A percentile compares a stretch with the other conserved stretches of the same genome.
Conservation (phyloP, 2,888 invertebrate genomes). For the Drosophila stalkeri region DNA sequence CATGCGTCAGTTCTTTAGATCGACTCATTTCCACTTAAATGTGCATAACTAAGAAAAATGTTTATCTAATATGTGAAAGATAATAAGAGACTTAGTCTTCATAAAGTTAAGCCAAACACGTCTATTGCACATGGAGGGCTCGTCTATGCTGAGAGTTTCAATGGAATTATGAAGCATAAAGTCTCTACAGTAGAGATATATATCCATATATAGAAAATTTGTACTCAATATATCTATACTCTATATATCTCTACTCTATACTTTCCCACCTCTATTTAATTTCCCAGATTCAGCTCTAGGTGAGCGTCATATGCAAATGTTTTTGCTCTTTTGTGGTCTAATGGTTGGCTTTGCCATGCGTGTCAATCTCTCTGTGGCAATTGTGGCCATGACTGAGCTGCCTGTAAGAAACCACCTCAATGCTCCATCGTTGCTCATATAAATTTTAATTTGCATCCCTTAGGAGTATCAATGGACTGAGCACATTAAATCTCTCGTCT, state of each 20-base stretch:
- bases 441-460: slow-evolving; percentile 61
- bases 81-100: background rate
- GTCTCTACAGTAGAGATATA: background rate
- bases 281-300: slow-evolving; percentile 86
- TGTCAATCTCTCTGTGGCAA: slow-evolving; percentile 90
- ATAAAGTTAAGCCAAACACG: background rate
- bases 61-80: background rate
- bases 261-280: too few relatives aligned
- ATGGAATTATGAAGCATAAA: background rate
- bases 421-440: fast-evolving
- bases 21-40: slow-evolving; percentile 1
- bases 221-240: background rate
- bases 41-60: background rate
- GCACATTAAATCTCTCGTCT: slow-evolving; percentile 86
- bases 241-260: background rate
- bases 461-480: slow-evolving; percentile 88
- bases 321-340: slow-evolving; percentile 88
- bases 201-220: too few relatives aligned
- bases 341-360: slow-evolving; percentile 88
- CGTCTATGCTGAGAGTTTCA: background rate
- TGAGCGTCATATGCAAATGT: slow-evolving; percentile 88
- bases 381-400: slow-evolving; percentile 90
- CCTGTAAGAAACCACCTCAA: slow-evolving; percentile 29
- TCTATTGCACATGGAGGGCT: background rate
- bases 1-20: background rate